Base-by-base conservation (phyloP, 2,797 vertebrate genomes). In the Lates japonicus region DNA sequence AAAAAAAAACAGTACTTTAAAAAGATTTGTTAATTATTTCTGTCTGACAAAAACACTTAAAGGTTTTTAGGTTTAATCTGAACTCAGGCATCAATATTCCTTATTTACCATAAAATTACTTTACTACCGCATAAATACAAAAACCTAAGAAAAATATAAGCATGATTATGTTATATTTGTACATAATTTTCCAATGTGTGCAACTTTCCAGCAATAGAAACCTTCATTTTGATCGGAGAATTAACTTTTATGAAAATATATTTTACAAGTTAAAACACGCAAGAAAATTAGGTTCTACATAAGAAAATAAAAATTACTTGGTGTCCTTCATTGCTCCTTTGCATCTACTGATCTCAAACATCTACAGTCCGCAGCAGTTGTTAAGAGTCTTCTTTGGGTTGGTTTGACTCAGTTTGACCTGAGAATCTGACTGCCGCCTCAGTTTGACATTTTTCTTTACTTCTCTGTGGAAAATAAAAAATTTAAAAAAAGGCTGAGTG, bases 391-490 rank as follows among this genome's bases (percentile, higher is more conserved):
- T 91, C 87, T 83, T 93, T 0, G 70, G 62, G 41, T 82, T 90
- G 55, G 73, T 61, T 14, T 73, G 44, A 86, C 60, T 89, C 51
- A 95, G 91, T 31, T 78, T 87, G 49, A 91, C 88, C 51, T 76
- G 62, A 0, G 93, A 19, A 0, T 91, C 62, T 0, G 80, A 90
- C 62, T 80, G 54, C 1, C 60, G 76, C 57, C 82, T 84, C 63
- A 91, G 46, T 48, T 74, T 91, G 7, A 76, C 88, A 7, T 74
- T 90, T 75, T 92, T 95, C 83, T 96, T 96, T 2, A 92, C 93
- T 69, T 95, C 94, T 86, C 95, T 96, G 87, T 67, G 49, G 62
- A 64, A 63, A 74, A 60, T 12, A 25, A n/a, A 51, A 52, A 0
- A 25, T n/a, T n/a, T n/a, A 49, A 59, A 59, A 58, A 11, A 46